Conservation (phyloP, 2,113 vertebrate species). For the Dasyprocta punctata region DNA sequence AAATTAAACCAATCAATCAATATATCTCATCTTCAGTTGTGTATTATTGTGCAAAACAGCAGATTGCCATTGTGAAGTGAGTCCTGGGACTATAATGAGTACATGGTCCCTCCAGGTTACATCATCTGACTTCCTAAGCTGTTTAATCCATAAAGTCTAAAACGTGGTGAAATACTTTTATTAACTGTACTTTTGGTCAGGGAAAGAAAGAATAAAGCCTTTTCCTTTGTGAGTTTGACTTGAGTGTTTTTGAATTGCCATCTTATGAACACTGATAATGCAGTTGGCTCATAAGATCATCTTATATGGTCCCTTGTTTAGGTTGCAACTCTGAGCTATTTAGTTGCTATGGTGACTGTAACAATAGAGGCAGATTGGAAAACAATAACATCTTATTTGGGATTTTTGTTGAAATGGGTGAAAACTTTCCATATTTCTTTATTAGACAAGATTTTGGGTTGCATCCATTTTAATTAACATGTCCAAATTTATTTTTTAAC, state of each 20-base stretch:
- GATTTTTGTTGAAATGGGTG: slow-evolving; percentile 35
- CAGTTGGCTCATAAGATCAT: slow-evolving; percentile 61
- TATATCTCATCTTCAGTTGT: slow-evolving; percentile 77
- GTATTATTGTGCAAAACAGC: slow-evolving; percentile 74
- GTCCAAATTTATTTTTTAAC: slow-evolving; percentile 60
- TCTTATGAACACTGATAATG: slow-evolving; percentile 76
- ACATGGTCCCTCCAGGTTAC: slow-evolving; percentile 69
- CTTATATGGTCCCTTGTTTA: slow-evolving; percentile 74
- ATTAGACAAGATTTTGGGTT: slow-evolving; percentile 70
- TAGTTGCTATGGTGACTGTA: slow-evolving; percentile 74
- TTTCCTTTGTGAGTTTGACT: slow-evolving; percentile 72
- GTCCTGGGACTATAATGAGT: slow-evolving; percentile 38
- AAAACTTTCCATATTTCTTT: slow-evolving; percentile 57
- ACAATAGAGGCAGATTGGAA: slow-evolving; percentile 75
- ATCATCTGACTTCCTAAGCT: slow-evolving; percentile 60
- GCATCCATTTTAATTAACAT: slow-evolving; percentile 78
- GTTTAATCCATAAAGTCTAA: slow-evolving; percentile 71
- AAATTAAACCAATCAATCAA: slow-evolving; percentile 89
- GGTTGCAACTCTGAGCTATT: slow-evolving; percentile 61
- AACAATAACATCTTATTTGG: slow-evolving; percentile 74
- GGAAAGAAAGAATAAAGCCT: slow-evolving; percentile 72
- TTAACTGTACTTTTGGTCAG: slow-evolving; percentile 69
- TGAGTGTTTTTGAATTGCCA: slow-evolving; percentile 77
- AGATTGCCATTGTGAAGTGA: slow-evolving; percentile 61
- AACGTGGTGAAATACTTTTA: slow-evolving; percentile 77